These are phyloP conservation scores for Alectura lathami DNA, from an alignment of 2,113 vertebrate genomes.

Conservation along the genomic window DNA sequence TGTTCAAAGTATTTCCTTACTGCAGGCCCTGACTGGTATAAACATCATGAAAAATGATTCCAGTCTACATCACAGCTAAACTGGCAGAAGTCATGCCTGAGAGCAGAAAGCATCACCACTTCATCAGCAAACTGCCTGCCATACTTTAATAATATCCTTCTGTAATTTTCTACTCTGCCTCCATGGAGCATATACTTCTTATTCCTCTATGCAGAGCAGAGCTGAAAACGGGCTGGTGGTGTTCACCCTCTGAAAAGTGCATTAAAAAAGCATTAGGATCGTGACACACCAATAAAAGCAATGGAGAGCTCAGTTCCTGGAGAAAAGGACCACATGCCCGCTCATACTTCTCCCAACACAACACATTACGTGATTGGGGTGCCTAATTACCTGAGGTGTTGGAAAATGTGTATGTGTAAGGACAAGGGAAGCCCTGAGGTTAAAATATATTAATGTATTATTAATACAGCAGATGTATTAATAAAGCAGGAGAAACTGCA, in stretches of 20 bases:
- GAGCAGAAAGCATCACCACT: not conserved
- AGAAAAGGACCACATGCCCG: not conserved
- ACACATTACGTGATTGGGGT: not conserved
- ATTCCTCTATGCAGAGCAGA: not conserved
- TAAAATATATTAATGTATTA: not conserved
- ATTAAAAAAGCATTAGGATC: constrained; percentile 39
- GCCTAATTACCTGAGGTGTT: not conserved
- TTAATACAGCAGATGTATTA: not conserved
- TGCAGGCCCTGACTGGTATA: accelerated
- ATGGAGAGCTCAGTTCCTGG: not conserved
- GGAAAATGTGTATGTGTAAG: not conserved
- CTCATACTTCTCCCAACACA: not conserved
- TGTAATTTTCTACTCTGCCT: not conserved
- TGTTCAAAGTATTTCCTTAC: not conserved
- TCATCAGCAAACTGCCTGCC: not conserved
- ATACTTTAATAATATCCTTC: not conserved
- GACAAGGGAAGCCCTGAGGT: not conserved
- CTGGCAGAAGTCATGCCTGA: not conserved
- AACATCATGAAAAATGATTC: not conserved
- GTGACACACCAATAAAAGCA: not conserved
- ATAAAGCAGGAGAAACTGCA: not conserved
- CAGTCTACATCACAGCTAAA: not conserved
- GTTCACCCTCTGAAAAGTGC: constrained; percentile 1
- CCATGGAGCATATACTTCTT: not conserved
- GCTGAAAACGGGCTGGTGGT: accelerated